Evolutionary conservation across 1,140 invertebrate genomes (phyloP), one percentile per base, ranked within the genome.

Genomic region (Spodoptera litura): DNA sequence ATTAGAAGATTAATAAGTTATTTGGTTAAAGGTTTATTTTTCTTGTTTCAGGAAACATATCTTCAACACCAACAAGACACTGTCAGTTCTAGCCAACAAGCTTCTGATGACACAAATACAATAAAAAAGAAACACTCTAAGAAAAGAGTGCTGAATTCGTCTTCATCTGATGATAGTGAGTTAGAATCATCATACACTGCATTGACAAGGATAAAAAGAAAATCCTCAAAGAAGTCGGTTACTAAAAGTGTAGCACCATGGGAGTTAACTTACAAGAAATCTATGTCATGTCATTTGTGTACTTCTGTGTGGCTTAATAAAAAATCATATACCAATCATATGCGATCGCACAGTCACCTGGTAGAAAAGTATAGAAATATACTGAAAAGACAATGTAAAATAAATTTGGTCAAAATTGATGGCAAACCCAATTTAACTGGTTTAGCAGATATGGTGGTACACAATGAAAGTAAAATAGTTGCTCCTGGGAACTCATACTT

Each of bases 251-350:
- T 10, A 35, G n/a, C 64, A 13, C 4, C 75, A 55, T 89, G 87
- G 85, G 56, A 84, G 68, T 55, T 51, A 31, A 73, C 79, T 56
- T 91, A 87, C 73, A 82, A 59, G 27, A 90, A 88, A 84, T 59
- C 78, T 13, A 88, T 86, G 81, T 74, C 59, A 10, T 93, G 92
- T 78, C 84, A 83, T 70, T 84, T 88, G 66, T 93, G 92, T 53
- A 70, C 68, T 78, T 68, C n/a, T 56, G 4, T 5, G n/a, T 77
- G 62, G 61, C 31, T 15, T 0, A 62, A 4, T 25, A 44, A 15
- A 25, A 56, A 15, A 2, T 20, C 62, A 9, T 13, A 68, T 4
- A 1, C 4, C 6, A 56, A 10, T 31, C 74, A 68, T 27, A 38
- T 5, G 15, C 75, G 66, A 38, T 25, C 13, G n/a, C 59, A 75